These are phyloP conservation scores for Oreochromis spilurus DNA, from an alignment of 2,113 vertebrate genomes.

Conservation along the genomic window DNA sequence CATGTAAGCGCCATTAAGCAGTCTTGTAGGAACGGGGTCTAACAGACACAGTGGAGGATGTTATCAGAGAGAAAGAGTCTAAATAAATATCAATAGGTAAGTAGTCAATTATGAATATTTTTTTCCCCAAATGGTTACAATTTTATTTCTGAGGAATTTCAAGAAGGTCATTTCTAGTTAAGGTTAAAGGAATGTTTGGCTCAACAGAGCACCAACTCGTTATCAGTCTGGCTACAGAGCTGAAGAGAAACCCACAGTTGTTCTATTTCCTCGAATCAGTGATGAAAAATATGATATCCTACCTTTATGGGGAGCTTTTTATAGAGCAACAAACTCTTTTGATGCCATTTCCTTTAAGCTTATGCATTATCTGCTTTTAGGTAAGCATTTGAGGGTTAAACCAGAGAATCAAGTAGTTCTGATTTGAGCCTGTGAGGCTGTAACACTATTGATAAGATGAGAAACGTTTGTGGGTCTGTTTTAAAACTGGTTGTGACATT, in stretches of 20 bases:
- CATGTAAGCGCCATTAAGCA: not conserved
- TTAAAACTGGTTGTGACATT: not conserved
- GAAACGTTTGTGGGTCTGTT: not conserved
- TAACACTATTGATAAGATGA: not conserved
- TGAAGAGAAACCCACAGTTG: fast-evolving
- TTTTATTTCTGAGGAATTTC: not conserved
- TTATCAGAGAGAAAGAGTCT: not conserved
- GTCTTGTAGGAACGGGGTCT: not conserved
- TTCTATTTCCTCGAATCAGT: not conserved
- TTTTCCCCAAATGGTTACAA: not conserved
- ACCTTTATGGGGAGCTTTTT: not conserved
- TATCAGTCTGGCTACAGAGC: not conserved
- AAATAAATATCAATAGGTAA: not conserved
- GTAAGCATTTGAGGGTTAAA: not conserved
- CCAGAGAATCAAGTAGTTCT: not conserved
- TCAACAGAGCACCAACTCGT: not conserved
- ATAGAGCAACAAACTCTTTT: not conserved
- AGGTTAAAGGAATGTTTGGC: not conserved
- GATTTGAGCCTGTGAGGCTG: not conserved
- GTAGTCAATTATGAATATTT: not conserved
- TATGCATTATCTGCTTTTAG: not conserved
- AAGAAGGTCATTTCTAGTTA: not conserved
- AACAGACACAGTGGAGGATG: fast-evolving
- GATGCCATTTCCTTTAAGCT: not conserved
- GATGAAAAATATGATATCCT: not conserved